Conservation (phyloP, 2,113 vertebrate genomes). For the Athene noctua region DNA sequence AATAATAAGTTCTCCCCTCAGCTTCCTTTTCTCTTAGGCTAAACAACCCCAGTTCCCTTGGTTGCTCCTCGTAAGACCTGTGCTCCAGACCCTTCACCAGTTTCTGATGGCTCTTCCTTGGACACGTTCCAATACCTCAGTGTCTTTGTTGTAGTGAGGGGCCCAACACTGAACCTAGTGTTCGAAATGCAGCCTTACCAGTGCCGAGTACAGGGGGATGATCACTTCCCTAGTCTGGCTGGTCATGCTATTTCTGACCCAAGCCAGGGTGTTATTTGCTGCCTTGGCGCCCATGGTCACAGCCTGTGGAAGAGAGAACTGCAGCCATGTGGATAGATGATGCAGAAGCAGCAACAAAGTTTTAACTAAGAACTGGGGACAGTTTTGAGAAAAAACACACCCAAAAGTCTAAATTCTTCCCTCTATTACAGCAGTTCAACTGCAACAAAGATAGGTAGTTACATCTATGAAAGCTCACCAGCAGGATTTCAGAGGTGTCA, state of each 20-base stretch:
- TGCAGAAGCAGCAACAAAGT: background rate
- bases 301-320: background rate
- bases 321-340: background rate
- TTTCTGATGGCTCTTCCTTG: background rate
- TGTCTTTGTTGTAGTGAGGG: background rate
- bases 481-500: background rate
- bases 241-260: fast-evolving
- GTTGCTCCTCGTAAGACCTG: background rate
- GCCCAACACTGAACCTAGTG: background rate
- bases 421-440: background rate
- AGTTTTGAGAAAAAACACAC: background rate
- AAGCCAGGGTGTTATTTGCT: background rate
- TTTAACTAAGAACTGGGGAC: background rate
- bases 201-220: fast-evolving
- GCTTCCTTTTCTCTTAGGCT: no score
- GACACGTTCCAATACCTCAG: fast-evolving
- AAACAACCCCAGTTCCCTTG: no score
- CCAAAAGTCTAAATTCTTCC: background rate
- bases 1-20: fast-evolving
- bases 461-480: background rate
- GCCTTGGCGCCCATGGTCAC: background rate
- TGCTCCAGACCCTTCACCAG: background rate
- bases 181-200: fast-evolving
- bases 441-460: background rate
- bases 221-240: no score